These are phyloP conservation scores for Pangasius mekongensis DNA, from an alignment of 2,797 vertebrate genomes.

Conservation along the genomic window DNA sequence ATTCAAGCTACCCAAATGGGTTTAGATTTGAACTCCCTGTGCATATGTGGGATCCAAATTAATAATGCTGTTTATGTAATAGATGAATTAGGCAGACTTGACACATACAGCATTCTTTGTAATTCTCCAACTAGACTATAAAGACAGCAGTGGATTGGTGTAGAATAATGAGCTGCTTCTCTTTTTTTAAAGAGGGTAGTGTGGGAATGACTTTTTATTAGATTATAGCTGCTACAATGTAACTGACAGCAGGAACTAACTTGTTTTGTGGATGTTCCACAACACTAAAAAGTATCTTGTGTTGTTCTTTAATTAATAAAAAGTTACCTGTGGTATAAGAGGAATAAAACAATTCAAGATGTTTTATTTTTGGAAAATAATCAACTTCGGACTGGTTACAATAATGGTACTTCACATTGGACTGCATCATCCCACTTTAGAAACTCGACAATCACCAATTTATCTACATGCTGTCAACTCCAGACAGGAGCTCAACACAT, in stretches of 20 bases:
- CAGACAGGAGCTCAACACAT: not conserved
- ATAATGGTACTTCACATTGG: not conserved
- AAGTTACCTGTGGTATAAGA: not conserved
- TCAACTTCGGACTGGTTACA: not conserved
- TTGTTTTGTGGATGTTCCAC: not conserved
- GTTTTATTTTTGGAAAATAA: not conserved
- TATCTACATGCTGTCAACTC: not conserved
- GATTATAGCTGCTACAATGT: not conserved
- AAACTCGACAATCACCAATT: not conserved
- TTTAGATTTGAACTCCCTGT: not conserved
- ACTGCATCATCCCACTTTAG: not conserved
- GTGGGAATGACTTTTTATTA: too few species aligned
- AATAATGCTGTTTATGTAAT: not conserved
- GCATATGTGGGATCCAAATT: not conserved
- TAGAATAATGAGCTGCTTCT: not conserved
- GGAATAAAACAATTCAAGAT: not conserved
- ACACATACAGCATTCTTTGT: not conserved
- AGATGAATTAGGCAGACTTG: not conserved
- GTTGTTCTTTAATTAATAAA: not conserved
- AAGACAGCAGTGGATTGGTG: not conserved
- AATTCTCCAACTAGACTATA: not conserved
- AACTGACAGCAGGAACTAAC: not conserved
- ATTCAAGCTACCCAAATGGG: not conserved
- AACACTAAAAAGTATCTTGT: not conserved
- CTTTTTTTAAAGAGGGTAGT: too few species aligned